Conservation (phyloP, 2,888 invertebrate genomes). For the Octonoba sinensis region DNA sequence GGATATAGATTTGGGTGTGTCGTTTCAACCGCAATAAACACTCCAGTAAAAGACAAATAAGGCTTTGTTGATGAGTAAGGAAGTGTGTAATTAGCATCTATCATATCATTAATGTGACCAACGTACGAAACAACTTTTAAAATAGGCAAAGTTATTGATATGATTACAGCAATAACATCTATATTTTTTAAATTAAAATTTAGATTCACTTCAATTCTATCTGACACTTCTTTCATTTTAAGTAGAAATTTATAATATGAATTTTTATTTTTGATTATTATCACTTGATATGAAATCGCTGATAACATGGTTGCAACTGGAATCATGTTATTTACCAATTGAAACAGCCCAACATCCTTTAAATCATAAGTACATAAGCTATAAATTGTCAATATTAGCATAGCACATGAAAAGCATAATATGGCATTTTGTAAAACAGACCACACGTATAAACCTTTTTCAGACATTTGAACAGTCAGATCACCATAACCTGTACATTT, state of each 20-base stretch:
- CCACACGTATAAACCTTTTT: background rate
- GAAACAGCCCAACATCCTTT: background rate
- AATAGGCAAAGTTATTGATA: background rate
- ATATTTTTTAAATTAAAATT: background rate
- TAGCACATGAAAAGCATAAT: conserved; percentile 5
- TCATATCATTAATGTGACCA: background rate
- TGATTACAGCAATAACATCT: background rate
- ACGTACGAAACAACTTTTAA: background rate
- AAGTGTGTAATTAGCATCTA: background rate
- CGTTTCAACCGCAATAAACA: background rate
- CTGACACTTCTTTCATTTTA: background rate
- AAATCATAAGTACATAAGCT: conserved; percentile 3
- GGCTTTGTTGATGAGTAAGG: background rate
- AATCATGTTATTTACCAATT: background rate
- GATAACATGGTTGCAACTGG: background rate
- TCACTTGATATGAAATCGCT: conserved; percentile 5
- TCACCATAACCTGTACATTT: conserved; percentile 1
- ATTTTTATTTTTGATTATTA: background rate
- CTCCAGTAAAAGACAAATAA: background rate
- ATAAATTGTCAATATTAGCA: background rate
- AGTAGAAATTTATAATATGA: background rate
- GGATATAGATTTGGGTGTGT: background rate
- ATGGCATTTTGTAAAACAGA: background rate
- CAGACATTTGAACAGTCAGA: background rate
- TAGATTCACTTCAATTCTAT: background rate